These are phyloP conservation scores for Calameuta pallipes DNA, from an alignment of 2,888 invertebrate genomes.

Conservation along the genomic window DNA sequence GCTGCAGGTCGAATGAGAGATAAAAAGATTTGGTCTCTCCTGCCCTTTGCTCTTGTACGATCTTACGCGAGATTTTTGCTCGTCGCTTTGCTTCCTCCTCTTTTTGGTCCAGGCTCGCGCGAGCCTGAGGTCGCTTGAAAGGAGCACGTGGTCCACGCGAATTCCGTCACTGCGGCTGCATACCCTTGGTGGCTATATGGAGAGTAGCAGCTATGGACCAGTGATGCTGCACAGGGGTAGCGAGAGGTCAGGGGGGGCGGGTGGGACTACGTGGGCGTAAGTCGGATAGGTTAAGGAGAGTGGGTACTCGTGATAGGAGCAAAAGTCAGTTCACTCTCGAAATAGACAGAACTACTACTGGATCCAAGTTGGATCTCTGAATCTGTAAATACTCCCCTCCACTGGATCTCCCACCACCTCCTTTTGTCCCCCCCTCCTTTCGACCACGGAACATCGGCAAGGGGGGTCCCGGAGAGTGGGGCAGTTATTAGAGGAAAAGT, in stretches of 20 bases:
- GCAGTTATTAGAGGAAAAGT: not conserved
- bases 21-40: not conserved
- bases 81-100: not conserved
- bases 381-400: conserved; percentile 26
- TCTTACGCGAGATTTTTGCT: not conserved
- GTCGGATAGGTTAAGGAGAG: conserved; percentile 1
- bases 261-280: not conserved
- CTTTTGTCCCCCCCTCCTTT: too few relatives aligned
- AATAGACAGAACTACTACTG: conserved; percentile 22
- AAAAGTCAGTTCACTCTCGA: conserved; percentile 9
- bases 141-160: not conserved
- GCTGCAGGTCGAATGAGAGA: not conserved
- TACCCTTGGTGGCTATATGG: not conserved
- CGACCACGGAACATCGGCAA: not conserved
- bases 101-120: not conserved
- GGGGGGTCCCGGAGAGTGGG: not conserved
- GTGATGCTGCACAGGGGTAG: not conserved
- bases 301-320: conserved; percentile 3
- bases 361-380: conserved; percentile 14
- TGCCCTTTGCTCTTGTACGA: not conserved
- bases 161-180: not conserved
- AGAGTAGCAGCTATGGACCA: not conserved
- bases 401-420: not conserved
- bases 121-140: not conserved
- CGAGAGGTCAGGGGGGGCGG: not conserved